Conservation (phyloP, 2,888 invertebrate species). For the Pemphredon lugubris region DNA sequence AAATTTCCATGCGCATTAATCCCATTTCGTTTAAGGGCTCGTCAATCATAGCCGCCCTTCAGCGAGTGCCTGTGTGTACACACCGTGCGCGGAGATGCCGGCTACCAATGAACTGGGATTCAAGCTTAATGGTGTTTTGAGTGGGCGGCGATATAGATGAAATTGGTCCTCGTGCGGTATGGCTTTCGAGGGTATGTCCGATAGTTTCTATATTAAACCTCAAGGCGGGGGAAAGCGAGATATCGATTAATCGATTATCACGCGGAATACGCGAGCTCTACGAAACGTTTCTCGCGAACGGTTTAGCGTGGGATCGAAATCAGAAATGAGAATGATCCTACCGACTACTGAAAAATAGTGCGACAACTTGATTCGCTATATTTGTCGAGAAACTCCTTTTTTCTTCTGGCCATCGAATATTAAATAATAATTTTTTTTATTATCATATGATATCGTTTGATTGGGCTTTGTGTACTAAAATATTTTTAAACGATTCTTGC, state of each 20-base stretch:
- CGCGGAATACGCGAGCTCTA: no score
- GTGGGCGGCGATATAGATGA: slow-evolving; percentile 46
- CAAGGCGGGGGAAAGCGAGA: slow-evolving; percentile 1
- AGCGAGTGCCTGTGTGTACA: slow-evolving; percentile 26
- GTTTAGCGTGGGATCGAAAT: no score
- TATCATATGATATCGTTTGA: no score
- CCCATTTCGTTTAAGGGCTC: slow-evolving; percentile 71
- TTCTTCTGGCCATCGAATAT: no score
- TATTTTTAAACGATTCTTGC: no score
- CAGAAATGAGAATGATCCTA: no score
- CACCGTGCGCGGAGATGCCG: slow-evolving; percentile 31
- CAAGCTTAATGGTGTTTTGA: slow-evolving; percentile 59
- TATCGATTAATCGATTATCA: no score
- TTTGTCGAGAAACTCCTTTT: no score
- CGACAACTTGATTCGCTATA: no score
- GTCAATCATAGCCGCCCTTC: slow-evolving; percentile 68
- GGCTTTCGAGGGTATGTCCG: slow-evolving; percentile 22
- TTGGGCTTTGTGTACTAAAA: no score
- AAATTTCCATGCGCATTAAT: slow-evolving; percentile 71
- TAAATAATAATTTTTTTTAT: slow-evolving; percentile 13
- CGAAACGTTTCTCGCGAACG: no score
- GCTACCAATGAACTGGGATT: slow-evolving; percentile 52
- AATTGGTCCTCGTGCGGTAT: slow-evolving; percentile 40
- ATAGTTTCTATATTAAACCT: slow-evolving; percentile 27
- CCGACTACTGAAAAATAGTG: no score